A percentile compares a stretch with the other conserved stretches of the same genome.
Evolutionary conservation across 2,888 invertebrate genomes (phyloP).

Genomic region (Adineta ricciae): DNA sequence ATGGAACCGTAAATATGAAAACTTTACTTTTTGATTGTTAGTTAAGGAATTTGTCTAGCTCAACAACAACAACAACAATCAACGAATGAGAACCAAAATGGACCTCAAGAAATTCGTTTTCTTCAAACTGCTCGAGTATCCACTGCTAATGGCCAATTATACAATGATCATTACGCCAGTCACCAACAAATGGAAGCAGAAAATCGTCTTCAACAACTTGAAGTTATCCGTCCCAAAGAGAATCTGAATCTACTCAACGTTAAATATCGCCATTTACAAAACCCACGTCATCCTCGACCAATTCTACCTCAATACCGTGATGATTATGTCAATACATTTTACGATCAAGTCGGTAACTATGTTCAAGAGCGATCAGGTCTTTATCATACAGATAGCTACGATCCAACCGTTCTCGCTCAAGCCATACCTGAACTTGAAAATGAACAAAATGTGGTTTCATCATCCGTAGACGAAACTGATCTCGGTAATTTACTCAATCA

Average conservation of each 20-base stretch:
- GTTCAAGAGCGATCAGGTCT: conserved; percentile 29
- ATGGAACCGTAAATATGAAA: not conserved
- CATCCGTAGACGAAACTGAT: conserved; percentile 3
- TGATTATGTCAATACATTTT: conserved; percentile 31
- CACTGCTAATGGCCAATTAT: conserved; percentile 6
- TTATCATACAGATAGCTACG: conserved; percentile 24
- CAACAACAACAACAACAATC: not conserved
- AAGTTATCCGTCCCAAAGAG: conserved; percentile 13
- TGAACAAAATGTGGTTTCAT: not conserved
- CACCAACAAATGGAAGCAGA: conserved; percentile 28
- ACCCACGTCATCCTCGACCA: conserved; percentile 27
- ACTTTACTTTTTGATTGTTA: too few relatives aligned
- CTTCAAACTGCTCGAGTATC: not conserved
- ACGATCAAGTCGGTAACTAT: conserved; percentile 25
- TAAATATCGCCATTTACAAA: conserved; percentile 11
- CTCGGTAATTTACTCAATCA: not conserved
- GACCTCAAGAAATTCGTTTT: not conserved
- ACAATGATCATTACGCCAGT: conserved; percentile 21
- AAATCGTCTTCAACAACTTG: conserved; percentile 27
- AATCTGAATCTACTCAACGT: conserved; percentile 18
- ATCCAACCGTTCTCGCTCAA: conserved; percentile 27
- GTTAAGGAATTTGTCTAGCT: too few relatives aligned
- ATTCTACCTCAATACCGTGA: conserved; percentile 29
- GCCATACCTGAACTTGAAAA: conserved; percentile 22
- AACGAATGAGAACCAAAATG: not conserved